phyloP scores from a whole-genome alignment of 2,113 vertebrate genomes.

The Vidua chalybeata region DNA sequence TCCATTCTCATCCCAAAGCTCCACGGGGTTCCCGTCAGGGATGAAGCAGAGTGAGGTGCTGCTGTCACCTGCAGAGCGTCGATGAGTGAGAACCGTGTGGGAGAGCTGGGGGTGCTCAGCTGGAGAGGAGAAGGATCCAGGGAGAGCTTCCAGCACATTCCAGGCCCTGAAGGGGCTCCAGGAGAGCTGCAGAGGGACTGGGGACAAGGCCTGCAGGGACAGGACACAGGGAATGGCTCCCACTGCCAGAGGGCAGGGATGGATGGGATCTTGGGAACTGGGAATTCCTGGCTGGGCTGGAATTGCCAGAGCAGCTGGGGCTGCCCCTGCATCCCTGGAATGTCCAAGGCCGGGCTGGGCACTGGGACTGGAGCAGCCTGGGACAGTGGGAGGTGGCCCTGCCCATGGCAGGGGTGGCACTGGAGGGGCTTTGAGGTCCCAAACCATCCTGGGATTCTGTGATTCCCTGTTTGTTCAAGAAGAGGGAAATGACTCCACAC shows the following conservation, averaged over 20 bases:
- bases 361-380: not conserved
- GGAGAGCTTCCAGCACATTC: not conserved
- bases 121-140: fast-evolving
- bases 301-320: not conserved
- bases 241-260: not conserved
- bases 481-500: not conserved
- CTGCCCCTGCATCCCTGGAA: not conserved
- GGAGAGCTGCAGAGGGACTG: not conserved
- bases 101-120: fast-evolving
- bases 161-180: not conserved
- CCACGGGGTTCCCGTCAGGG: fast-evolving
- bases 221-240: not conserved
- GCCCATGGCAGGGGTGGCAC: no score
- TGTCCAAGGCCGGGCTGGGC: not conserved
- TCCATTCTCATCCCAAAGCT: not conserved
- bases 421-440: fast-evolving
- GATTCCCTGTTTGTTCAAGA: not conserved
- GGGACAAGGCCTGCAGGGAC: not conserved
- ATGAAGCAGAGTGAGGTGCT: not conserved
- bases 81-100: not conserved
- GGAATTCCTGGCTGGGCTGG: not conserved
- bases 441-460: not conserved
- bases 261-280: not conserved
- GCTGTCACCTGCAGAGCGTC: not conserved
- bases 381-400: fast-evolving